Base-by-base conservation (phyloP, 1,140 invertebrate genomes). In the Teleogryllus occipitalis region DNA sequence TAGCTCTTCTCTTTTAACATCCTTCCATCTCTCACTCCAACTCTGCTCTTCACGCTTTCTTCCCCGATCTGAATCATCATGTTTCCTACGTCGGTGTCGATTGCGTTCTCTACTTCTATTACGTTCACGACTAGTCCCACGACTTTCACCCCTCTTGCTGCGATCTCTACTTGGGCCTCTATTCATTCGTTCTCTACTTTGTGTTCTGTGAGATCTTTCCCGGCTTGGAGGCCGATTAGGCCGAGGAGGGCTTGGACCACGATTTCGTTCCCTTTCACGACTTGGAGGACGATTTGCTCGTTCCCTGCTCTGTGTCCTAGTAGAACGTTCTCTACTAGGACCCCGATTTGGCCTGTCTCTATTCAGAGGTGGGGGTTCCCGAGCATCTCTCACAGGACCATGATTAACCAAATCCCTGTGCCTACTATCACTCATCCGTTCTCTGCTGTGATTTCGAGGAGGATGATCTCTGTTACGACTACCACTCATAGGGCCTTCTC, bases 261-360 rank as follows among this genome's bases (percentile, higher is more conserved):
- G 54, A 18, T 65, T 65, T 10, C 54, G 54, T 10, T 65, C 54
- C 10, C 54, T 10, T 39, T 39, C 27, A 65, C 10, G 54, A 65
- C 54, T 65, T 10, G 54, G 54, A 65, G 54, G 54, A 10, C 54
- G 54, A 49, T 77, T 76, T 8, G 21, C 47, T 47, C 81, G 49
- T 4, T 79, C 76, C 54, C 78, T 75, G 27, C 79, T 80, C 75
- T 76, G 75, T 8, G 8, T 74, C 48, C 75, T 46, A 18, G 12
- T 79, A 75, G 12, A 46, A 15, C 78, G 21, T 10, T 79, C 78
- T 54, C 74, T 75, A 22, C 74, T 79, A 12, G 46, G 78, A 54
- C 48, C 75, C 27, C 78, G n/a, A 22, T 79, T 75, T 8, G 47
- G 65, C 27, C 81, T 73, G 1, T 77, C 65, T 74, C 78, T 77